Conservation (phyloP, 2,888 invertebrate genomes). For the Tetramorium bicarinatum region DNA sequence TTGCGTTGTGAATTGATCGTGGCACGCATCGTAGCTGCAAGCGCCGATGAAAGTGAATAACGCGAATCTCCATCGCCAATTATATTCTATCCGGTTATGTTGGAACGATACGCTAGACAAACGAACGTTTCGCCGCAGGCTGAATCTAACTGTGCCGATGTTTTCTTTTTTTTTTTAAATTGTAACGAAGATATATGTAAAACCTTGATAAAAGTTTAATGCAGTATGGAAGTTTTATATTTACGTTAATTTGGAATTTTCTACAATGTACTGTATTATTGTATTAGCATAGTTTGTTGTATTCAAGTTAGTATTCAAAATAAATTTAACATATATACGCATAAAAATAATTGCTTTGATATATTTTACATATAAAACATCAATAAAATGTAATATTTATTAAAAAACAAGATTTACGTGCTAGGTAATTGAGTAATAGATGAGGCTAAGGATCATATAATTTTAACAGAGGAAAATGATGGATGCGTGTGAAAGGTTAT, state of each 20-base stretch:
- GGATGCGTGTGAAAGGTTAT: background rate
- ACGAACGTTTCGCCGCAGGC: background rate
- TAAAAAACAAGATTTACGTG: background rate
- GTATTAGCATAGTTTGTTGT: background rate
- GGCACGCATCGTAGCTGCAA: constrained; percentile 27
- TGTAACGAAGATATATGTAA: background rate
- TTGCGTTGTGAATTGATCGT: constrained; percentile 30
- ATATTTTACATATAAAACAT: background rate
- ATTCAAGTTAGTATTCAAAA: background rate
- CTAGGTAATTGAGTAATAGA: background rate
- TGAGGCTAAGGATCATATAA: background rate
- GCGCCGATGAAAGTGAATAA: constrained; percentile 41
- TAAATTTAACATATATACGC: background rate
- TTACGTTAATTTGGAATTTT: background rate
- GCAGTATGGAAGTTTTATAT: background rate
- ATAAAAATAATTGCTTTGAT: background rate
- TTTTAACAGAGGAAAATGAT: background rate
- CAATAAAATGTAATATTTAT: background rate
- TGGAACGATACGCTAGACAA: background rate
- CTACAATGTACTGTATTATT: background rate
- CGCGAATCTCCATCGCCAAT: constrained; percentile 28
- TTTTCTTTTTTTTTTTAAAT: background rate
- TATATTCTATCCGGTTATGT: background rate
- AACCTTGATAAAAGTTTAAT: background rate
- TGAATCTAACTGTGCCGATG: constrained; percentile 11